Conservation (phyloP, 1,140 invertebrate genomes). For the Melitaea cinxia region DNA sequence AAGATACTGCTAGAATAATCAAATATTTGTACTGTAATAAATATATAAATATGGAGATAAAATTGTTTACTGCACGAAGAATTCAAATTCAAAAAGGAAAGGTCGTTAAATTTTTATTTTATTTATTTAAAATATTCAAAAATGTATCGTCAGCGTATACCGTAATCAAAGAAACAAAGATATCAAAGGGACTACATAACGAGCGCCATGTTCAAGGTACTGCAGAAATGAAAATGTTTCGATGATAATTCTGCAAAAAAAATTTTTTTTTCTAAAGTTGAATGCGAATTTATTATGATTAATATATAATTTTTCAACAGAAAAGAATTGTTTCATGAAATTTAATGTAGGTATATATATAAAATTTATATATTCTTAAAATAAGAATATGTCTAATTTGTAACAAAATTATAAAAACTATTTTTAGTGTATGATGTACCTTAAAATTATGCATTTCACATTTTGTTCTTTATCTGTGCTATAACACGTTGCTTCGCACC, state of each 20-base stretch:
- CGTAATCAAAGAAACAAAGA: constrained; percentile 18
- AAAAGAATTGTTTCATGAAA: background rate
- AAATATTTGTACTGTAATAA: no score
- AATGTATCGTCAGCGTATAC: background rate
- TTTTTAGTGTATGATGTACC: no score
- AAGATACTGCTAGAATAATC: no score
- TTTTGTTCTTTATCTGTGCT: no score
- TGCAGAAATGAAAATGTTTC: constrained; percentile 1
- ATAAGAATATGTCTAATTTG: no score
- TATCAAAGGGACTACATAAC: constrained; percentile 13
- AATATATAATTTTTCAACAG: background rate
- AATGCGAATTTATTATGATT: background rate
- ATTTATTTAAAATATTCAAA: constrained; percentile 6
- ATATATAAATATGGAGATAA: no score
- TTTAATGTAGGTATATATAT: background rate
- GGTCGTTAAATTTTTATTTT: constrained; percentile 13
- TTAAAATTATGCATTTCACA: no score
- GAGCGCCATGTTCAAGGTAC: constrained; percentile 7
- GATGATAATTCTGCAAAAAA: background rate
- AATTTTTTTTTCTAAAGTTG: background rate
- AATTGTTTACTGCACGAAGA: no score
- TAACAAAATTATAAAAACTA: no score
- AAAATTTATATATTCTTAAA: no score
- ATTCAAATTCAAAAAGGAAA: background rate
- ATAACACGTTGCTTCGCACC: no score